These are phyloP conservation scores for Sinelater perroti DNA, from an alignment of 2,888 invertebrate species.

Conservation along the genomic window DNA sequence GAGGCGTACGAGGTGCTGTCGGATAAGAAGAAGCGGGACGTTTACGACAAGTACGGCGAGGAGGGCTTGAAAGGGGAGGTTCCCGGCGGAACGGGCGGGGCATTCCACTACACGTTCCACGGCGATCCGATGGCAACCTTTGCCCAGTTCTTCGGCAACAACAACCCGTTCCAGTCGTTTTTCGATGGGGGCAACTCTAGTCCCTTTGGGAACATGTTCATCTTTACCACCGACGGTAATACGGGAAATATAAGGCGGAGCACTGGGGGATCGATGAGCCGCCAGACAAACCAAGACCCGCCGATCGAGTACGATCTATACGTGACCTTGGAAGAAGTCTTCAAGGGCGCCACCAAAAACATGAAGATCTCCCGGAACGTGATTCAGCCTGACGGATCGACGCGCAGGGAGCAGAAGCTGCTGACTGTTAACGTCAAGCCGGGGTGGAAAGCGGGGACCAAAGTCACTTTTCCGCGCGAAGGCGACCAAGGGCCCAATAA, in stretches of 20 bases:
- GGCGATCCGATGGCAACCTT: constrained; percentile 96
- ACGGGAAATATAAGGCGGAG: constrained; percentile 55
- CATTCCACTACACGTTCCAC: constrained; percentile 84
- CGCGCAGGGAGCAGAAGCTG: constrained; percentile 89
- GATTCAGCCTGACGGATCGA: constrained; percentile 77
- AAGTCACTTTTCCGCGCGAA: constrained; percentile 94
- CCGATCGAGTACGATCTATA: constrained; percentile 90
- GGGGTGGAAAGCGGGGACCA: constrained; percentile 97
- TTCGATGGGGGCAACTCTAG: constrained; percentile 74
- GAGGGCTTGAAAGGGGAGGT: constrained; percentile 84
- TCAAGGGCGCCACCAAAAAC: constrained; percentile 88
- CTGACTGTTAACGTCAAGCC: constrained; percentile 91
- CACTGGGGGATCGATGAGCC: not conserved
- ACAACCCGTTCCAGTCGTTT: constrained; percentile 89
- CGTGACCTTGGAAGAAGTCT: constrained; percentile 89
- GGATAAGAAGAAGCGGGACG: constrained; percentile 92
- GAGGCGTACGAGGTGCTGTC: constrained; percentile 97
- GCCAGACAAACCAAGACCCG: constrained; percentile 78
- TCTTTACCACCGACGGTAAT: constrained; percentile 74
- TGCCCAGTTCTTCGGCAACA: constrained; percentile 94
- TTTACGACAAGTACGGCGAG: constrained; percentile 91
- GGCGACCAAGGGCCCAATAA: constrained; percentile 91
- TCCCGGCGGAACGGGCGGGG: constrained; percentile 60
- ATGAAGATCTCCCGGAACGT: constrained; percentile 96
- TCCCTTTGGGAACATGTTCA: constrained; percentile 60